Evolutionary conservation across 2,888 invertebrate genomes (phyloP).

Genomic region (Drepanosiphum platanoidis): DNA sequence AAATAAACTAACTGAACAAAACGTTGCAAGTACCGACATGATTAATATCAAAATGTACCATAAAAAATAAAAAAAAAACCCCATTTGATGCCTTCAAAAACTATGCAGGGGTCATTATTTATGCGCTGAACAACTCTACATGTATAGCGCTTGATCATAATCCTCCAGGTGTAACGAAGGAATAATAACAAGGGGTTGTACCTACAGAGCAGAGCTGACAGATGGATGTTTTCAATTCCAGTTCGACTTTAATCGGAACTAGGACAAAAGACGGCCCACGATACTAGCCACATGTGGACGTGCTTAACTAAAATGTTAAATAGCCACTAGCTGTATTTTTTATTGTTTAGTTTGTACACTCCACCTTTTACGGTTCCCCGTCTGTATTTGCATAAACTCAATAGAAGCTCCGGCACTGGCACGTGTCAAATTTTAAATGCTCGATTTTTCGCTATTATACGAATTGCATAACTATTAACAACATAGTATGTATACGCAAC

Average conservation of each 20-base stretch:
- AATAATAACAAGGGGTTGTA: constrained; percentile 53
- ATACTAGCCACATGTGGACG: constrained; percentile 42
- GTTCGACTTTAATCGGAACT: constrained; percentile 57
- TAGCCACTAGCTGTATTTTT: constrained; percentile 41
- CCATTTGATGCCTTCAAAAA: constrained; percentile 9
- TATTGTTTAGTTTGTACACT: constrained; percentile 44
- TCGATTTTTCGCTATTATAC: not conserved
- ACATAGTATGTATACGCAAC: not conserved
- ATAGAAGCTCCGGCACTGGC: constrained; percentile 25
- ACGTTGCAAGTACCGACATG: not conserved
- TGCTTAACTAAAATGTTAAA: constrained; percentile 37
- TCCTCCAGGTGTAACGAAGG: constrained; percentile 57
- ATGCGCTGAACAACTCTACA: not conserved
- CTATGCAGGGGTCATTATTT: constrained; percentile 29
- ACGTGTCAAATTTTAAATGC: constrained; percentile 47
- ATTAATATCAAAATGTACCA: constrained; percentile 23
- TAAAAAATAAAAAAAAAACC: too few species aligned
- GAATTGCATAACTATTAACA: not conserved
- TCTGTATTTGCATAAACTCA: constrained; percentile 35
- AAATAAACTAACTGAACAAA: not conserved
- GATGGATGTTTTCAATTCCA: constrained; percentile 60
- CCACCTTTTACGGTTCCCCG: constrained; percentile 47
- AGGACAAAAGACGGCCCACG: constrained; percentile 38
- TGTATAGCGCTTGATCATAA: constrained; percentile 45
- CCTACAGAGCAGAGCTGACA: constrained; percentile 22